Percentiles rank a stretch among this genome's conserved stretches.
phyloP scores from a whole-genome alignment of 2,888 invertebrate species.

The Uropetala carovei region DNA sequence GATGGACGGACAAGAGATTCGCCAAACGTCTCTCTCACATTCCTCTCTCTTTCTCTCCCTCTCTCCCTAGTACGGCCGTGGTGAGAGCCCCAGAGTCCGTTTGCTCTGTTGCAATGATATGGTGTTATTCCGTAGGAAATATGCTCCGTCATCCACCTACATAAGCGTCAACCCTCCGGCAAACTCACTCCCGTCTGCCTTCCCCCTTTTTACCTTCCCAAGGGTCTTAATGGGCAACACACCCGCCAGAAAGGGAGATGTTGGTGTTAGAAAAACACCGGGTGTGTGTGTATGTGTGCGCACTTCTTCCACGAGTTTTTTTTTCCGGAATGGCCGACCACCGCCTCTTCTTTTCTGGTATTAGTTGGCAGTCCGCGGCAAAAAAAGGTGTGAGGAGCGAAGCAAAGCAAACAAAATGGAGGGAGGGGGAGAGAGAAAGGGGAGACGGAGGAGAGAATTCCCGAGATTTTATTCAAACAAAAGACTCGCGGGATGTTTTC shows the following conservation, averaged over 20 bases:
- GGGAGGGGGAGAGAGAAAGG: too few species aligned
- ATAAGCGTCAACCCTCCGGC: not conserved
- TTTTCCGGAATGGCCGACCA: not conserved
- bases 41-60: not conserved
- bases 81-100: not conserved
- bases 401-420: not conserved
- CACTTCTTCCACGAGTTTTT: not conserved
- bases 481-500: not conserved
- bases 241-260: not conserved
- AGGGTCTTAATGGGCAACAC: constrained; percentile 45
- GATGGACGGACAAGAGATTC: not conserved
- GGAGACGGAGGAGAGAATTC: not conserved
- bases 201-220: not conserved
- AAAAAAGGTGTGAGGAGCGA: not conserved
- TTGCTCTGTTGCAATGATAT: constrained; percentile 43
- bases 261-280: constrained; percentile 42
- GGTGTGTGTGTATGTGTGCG: not conserved
- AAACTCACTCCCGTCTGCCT: not conserved
- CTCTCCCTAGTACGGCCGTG: not conserved
- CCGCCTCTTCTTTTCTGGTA: too few species aligned
- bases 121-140: constrained; percentile 38
- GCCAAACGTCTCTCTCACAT: not conserved
- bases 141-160: constrained; percentile 37
- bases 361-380: too few species aligned
- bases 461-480: not conserved